These are phyloP conservation scores for Hydractinia symbiolongicarpus DNA, from an alignment of 30 jellyfish, hydroid and myxozoan species.

Conservation along the genomic window DNA sequence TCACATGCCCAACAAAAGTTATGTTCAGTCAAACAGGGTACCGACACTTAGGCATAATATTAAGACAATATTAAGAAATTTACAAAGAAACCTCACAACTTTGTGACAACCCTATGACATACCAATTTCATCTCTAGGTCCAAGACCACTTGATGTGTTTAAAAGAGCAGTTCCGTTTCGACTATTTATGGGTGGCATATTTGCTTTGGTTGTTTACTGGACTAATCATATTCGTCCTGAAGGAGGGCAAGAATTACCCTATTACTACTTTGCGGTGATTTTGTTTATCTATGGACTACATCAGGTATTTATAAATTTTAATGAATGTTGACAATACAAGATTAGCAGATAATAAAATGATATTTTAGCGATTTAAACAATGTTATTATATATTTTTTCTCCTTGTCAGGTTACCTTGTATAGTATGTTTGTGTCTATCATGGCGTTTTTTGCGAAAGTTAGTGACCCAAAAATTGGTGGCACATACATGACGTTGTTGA, in stretches of 20 bases:
- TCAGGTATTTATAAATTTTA: slow-evolving; percentile 47
- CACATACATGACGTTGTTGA: slow-evolving; percentile 95
- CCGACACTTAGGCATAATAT: too few relatives aligned
- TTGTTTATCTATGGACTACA: slow-evolving; percentile 78
- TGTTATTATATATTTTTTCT: not conserved
- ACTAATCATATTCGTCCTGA: slow-evolving; percentile 63
- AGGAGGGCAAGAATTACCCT: slow-evolving; percentile 74
- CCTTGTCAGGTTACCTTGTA: slow-evolving; percentile 64
- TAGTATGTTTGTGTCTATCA: slow-evolving; percentile 91
- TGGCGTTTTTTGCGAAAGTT: slow-evolving; percentile 91
- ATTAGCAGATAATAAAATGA: too few relatives aligned
- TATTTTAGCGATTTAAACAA: too few relatives aligned
- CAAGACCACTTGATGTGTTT: slow-evolving; percentile 90
- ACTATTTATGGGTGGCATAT: slow-evolving; percentile 63
- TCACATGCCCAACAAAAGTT: too few relatives aligned
- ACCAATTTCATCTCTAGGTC: slow-evolving; percentile 38
- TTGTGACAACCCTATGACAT: not conserved
- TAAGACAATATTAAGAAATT: too few relatives aligned
- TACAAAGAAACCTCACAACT: too few relatives aligned
- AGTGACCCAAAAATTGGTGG: slow-evolving; percentile 98
- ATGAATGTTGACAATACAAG: too few relatives aligned
- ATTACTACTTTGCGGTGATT: slow-evolving; percentile 59
- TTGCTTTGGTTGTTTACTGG: slow-evolving; percentile 92
- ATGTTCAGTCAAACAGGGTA: too few relatives aligned
- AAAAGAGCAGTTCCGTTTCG: slow-evolving; percentile 88